Conservation (phyloP, 2,888 invertebrate species). For the Brachypterus glaber region DNA sequence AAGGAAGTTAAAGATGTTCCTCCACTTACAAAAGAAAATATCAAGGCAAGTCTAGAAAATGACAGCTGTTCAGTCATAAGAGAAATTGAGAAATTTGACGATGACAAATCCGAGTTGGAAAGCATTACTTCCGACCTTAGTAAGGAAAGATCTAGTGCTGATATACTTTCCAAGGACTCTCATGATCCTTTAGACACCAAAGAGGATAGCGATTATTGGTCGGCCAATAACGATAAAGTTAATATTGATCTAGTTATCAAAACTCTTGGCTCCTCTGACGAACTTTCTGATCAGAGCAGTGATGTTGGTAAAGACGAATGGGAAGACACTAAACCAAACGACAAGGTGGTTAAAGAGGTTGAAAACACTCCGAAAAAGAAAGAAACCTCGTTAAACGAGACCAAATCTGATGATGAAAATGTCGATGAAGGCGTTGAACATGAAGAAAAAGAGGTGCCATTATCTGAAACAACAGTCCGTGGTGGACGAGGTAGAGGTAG, state of each 20-base stretch:
- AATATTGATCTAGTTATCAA: slow-evolving; percentile 76
- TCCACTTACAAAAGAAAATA: slow-evolving; percentile 5
- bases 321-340: slow-evolving; percentile 19
- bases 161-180: slow-evolving; percentile 38
- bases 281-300: slow-evolving; percentile 37
- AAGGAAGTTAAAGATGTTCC: slow-evolving; percentile 4
- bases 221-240: slow-evolving; percentile 66
- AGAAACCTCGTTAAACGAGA: slow-evolving; percentile 18
- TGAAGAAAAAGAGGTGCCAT: slow-evolving; percentile 21
- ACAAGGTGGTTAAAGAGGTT: slow-evolving; percentile 11
- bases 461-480: slow-evolving; percentile 12
- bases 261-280: slow-evolving; percentile 50
- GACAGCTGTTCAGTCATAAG: slow-evolving; percentile 31
- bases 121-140: slow-evolving; percentile 34
- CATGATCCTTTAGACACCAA: slow-evolving; percentile 47
- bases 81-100: slow-evolving; percentile 35
- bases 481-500: slow-evolving; percentile 34
- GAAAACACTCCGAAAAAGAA: slow-evolving; percentile 13
- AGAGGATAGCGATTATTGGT: slow-evolving; percentile 55
- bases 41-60: slow-evolving; percentile 13
- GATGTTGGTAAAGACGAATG: slow-evolving; percentile 34
- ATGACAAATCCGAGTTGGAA: slow-evolving; percentile 36
- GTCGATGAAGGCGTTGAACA: slow-evolving; percentile 35
- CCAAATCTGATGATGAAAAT: slow-evolving; percentile 18
- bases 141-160: slow-evolving; percentile 35